These are phyloP conservation scores for Triplophysa yarkandensis DNA, from an alignment of 2,797 vertebrate species.

Conservation along the genomic window DNA sequence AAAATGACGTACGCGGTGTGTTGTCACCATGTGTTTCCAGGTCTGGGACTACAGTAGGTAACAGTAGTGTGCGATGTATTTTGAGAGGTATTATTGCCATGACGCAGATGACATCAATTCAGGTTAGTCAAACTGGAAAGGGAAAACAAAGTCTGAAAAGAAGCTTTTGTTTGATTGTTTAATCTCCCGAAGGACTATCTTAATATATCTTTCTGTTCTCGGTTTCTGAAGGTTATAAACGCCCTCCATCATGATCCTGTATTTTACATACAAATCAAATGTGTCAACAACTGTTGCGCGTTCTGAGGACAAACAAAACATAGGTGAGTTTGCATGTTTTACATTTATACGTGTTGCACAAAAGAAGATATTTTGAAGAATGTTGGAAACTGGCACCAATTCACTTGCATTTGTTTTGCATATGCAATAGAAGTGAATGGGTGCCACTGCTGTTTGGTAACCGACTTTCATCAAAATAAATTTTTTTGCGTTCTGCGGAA, in stretches of 20 bases:
- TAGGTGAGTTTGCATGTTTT: too few relatives aligned
- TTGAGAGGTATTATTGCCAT: conserved; percentile 20
- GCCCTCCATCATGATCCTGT: conserved; percentile 52
- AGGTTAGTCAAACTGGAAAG: conserved; percentile 5
- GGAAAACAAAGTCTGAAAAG: background rate
- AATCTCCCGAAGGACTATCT: conserved; percentile 5
- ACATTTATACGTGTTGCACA: too few relatives aligned
- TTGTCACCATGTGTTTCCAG: conserved; percentile 35
- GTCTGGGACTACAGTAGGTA: conserved; percentile 18
- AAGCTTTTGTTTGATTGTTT: background rate
- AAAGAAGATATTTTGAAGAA: too few relatives aligned
- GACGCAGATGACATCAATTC: conserved; percentile 40
- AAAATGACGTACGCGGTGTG: conserved; percentile 29
- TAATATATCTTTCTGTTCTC: background rate
- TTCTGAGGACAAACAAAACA: conserved; percentile 1
- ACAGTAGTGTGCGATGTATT: conserved; percentile 7
- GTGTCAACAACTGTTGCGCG: conserved; percentile 47
- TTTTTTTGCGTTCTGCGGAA: too few relatives aligned
- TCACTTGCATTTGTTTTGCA: too few relatives aligned
- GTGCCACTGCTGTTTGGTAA: too few relatives aligned
- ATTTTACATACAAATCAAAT: conserved; percentile 62
- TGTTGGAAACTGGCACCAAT: too few relatives aligned
- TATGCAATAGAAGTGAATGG: too few relatives aligned
- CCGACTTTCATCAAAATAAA: too few relatives aligned
- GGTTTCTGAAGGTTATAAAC: conserved; percentile 19